Percentiles rank a stretch among this genome's conserved stretches.
Evolutionary conservation across 2,888 invertebrate genomes (phyloP).

Genomic region (Julus scandinavius): DNA sequence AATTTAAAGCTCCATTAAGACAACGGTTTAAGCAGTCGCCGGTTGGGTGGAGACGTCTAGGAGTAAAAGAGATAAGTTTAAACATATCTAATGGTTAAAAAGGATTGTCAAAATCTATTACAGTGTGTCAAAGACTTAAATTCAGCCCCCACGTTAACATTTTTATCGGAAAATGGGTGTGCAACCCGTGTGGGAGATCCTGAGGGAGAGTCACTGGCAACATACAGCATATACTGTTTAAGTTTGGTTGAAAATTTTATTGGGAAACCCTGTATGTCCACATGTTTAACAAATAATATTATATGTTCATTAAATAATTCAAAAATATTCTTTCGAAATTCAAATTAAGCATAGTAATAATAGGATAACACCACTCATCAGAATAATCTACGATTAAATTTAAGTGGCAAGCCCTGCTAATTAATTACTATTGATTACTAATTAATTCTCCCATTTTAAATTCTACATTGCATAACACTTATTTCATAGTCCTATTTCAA

Average conservation of each 20-base stretch:
- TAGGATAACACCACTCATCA: too few species aligned
- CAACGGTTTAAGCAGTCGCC: background rate
- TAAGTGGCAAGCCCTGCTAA: too few species aligned
- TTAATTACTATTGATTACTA: too few species aligned
- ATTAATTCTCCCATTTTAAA: too few species aligned
- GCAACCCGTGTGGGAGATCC: background rate
- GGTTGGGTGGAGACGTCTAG: constrained; percentile 12
- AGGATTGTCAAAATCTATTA: background rate
- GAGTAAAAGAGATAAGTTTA: background rate
- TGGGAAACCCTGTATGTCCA: background rate
- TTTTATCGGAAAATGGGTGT: background rate
- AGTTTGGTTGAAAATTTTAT: background rate
- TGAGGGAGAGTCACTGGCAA: background rate
- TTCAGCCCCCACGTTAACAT: background rate
- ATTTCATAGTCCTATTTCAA: background rate
- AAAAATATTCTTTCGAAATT: too few species aligned
- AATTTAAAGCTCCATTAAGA: background rate
- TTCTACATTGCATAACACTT: too few species aligned
- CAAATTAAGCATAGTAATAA: too few species aligned
- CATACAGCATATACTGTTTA: background rate
- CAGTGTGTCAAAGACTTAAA: background rate
- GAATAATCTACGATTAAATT: too few species aligned
- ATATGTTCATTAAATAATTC: too few species aligned
- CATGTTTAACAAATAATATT: too few species aligned
- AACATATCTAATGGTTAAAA: background rate